Evolutionary conservation across 2,888 invertebrate genomes (phyloP).

Genomic region (Nezara viridula): DNA sequence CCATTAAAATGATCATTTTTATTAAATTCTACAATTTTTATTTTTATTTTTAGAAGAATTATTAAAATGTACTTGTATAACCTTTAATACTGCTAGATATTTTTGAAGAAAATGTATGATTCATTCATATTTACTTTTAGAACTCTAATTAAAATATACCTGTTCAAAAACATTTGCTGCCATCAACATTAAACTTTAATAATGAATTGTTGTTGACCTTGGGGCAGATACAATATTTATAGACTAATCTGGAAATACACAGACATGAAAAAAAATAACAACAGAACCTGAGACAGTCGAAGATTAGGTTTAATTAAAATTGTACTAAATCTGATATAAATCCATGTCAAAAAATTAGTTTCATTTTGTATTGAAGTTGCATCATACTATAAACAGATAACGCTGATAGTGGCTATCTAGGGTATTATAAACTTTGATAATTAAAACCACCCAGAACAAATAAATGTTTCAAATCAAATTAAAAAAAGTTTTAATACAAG

Average conservation of each 20-base stretch:
- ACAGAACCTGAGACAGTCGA: neutral
- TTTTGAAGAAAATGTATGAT: neutral
- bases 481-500: neutral
- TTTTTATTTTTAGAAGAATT: too few species aligned
- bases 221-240: neutral
- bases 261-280: neutral
- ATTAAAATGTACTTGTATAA: too few species aligned
- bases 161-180: neutral
- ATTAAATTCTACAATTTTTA: too few species aligned
- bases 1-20: too few species aligned
- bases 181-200: neutral
- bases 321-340: neutral
- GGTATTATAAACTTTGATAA: neutral
- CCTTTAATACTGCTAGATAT: neutral
- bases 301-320: neutral
- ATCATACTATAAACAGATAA: constrained; percentile 6
- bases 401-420: neutral
- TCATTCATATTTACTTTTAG: neutral
- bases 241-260: neutral
- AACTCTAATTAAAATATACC: neutral
- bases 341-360: neutral
- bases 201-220: neutral
- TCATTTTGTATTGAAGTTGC: neutral
- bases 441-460: neutral
- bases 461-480: neutral